Percentiles rank a stretch among this genome's conserved stretches.
phyloP scores from a whole-genome alignment of 2,888 invertebrate genomes.

The Danaus chrysippus region DNA sequence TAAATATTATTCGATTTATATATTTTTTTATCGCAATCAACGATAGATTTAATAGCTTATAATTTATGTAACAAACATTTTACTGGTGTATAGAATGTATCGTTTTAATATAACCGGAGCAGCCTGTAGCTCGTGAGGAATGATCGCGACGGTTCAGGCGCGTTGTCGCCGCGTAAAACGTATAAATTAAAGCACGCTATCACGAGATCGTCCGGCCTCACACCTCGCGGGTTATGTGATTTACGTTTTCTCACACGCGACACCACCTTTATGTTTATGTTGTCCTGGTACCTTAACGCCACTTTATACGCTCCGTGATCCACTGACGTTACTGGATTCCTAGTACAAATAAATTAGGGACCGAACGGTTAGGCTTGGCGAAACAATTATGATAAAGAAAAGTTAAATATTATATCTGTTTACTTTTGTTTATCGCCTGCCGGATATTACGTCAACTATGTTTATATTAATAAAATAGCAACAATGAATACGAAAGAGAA shows the following conservation, averaged over 20 bases:
- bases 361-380: neutral
- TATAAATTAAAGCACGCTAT: slow-evolving; percentile 75
- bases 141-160: slow-evolving; percentile 43
- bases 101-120: slow-evolving; percentile 29
- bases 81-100: slow-evolving; percentile 29
- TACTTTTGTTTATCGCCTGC: too few relatives aligned
- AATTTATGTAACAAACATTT: slow-evolving; percentile 17
- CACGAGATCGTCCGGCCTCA: slow-evolving; percentile 74
- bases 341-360: neutral
- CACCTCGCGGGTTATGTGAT: slow-evolving; percentile 76
- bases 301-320: neutral
- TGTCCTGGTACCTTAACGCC: slow-evolving; percentile 47
- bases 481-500: neutral
- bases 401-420: neutral
- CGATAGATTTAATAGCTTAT: neutral
- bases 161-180: slow-evolving; percentile 76
- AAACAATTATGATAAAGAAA: neutral
- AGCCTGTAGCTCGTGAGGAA: slow-evolving; percentile 45
- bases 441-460: too few relatives aligned
- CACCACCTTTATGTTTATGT: slow-evolving; percentile 46
- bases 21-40: too few relatives aligned
- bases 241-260: slow-evolving; percentile 64
- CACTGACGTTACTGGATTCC: slow-evolving; percentile 1
- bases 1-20: too few relatives aligned
- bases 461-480: too few relatives aligned